Evolutionary conservation across 1,140 invertebrate genomes (phyloP), one percentile per base, ranked within the genome.

Genomic region (Leptinotarsa lineolata): DNA sequence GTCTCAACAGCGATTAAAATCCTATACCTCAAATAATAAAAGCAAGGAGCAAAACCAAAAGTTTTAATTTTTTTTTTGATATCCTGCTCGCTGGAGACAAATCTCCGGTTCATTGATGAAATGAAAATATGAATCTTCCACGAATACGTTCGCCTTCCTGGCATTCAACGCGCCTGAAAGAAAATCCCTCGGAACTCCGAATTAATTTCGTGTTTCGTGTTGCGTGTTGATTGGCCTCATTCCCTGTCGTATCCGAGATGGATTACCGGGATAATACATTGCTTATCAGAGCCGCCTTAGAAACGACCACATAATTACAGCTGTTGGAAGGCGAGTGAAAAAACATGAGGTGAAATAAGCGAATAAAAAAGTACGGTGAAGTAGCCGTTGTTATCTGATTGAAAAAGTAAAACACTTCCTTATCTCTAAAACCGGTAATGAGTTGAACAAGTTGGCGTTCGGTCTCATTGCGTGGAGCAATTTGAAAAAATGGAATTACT

Each of bases 221-320:
- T 66, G 64, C 64, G 64, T 66, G 64, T 66, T 66, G 64, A 66
- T 66, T 39, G 64, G 64, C 64, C 64, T 30, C 64, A 20, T 66
- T 66, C 64, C 64, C 64, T 66, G 64, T 66, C 64, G 64, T 66
- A 66, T 66, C 15, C 64, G 39, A 66, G 64, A 66, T 66, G 64
- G 64, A 66, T 66, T 66, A 66, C 64, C 30, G 30, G 30, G 64
- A 66, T 66, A 66, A 66, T 66, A 66, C 64, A 66, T 66, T 66
- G 64, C 64, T 66, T 66, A 66, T 66, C 64, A 66, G 64, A 39
- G 64, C 64, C 39, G 64, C 64, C 64, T 64, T 66, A n/a, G 64
- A 30, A 66, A 66, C 64, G 30, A 66, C 64, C 64, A 66, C 39
- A 66, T 66, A 66, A 66, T 66, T 66, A 66, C 22, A 18, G 30